phyloP scores from a whole-genome alignment of 2,888 invertebrate species.

The Fragum whitleyi region DNA sequence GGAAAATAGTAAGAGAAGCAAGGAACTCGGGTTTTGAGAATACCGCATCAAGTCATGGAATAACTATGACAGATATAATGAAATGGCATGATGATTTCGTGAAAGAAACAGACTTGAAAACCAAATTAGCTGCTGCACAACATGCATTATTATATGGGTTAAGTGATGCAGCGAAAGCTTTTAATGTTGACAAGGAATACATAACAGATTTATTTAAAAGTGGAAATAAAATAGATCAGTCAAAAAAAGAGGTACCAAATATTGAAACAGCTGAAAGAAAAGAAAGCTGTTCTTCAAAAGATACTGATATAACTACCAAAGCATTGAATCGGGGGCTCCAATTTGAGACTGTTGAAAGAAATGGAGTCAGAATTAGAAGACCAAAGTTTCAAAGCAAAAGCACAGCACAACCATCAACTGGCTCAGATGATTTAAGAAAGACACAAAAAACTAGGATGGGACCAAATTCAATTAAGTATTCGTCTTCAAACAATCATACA shows the following conservation, averaged over 20 bases:
- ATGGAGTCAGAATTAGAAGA: constrained; percentile 42
- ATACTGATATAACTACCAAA: constrained; percentile 5
- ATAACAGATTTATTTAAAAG: constrained; percentile 19
- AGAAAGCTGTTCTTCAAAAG: neutral
- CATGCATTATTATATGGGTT: constrained; percentile 30
- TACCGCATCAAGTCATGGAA: constrained; percentile 47
- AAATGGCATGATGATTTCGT: constrained; percentile 60
- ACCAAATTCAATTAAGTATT: constrained; percentile 46
- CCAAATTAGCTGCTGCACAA: constrained; percentile 23
- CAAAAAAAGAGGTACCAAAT: neutral
- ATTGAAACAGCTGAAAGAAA: neutral
- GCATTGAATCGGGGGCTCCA: neutral
- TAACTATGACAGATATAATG: constrained; percentile 50
- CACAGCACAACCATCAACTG: neutral
- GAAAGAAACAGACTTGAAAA: constrained; percentile 31
- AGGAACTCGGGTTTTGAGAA: constrained; percentile 56
- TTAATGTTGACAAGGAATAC: constrained; percentile 15
- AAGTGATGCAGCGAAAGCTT: constrained; percentile 16
- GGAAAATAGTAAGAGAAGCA: constrained; percentile 55
- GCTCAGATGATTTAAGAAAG: neutral
- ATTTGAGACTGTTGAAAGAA: constrained; percentile 32
- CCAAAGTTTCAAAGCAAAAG: constrained; percentile 37
- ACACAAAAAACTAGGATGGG: constrained; percentile 56
- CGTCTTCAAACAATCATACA: neutral
- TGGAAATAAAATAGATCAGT: neutral